Conservation (phyloP, 2,888 invertebrate species). For the Priocnemis perturbator region DNA sequence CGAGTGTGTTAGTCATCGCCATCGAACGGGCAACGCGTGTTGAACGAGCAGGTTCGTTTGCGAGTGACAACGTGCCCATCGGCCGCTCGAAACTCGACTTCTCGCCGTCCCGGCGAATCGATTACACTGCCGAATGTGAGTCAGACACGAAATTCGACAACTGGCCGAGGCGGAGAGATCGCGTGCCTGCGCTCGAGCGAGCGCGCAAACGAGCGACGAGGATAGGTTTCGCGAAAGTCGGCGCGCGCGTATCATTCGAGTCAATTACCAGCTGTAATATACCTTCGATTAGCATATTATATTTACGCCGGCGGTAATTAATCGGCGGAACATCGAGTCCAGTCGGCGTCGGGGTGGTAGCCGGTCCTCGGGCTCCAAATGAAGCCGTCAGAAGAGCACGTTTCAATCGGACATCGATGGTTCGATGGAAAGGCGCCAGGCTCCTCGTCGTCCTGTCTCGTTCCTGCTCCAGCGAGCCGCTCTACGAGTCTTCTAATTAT, state of each 20-base stretch:
- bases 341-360: not conserved
- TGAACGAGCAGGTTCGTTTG: not conserved
- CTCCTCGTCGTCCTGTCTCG: not conserved
- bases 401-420: not conserved
- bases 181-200: conserved; percentile 37
- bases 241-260: conserved; percentile 20
- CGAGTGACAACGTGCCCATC: not conserved
- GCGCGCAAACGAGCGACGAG: conserved; percentile 27
- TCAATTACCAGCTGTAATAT: conserved; percentile 50
- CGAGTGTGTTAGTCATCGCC: too few relatives aligned
- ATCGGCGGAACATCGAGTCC: conserved; percentile 18
- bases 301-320: conserved; percentile 43
- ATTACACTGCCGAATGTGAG: not conserved
- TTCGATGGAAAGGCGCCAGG: not conserved
- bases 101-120: not conserved
- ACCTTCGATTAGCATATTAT: conserved; percentile 47
- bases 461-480: conserved; percentile 18
- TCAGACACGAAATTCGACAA: conserved; percentile 39
- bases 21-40: not conserved
- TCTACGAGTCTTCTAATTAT: conserved; percentile 58
- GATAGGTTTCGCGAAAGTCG: conserved; percentile 30
- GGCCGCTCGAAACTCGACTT: conserved; percentile 1
- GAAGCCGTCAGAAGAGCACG: conserved; percentile 6
- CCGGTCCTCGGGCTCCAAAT: not conserved
- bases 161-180: conserved; percentile 30